Evolutionary conservation across 2,113 vertebrate species (phyloP).

Genomic region (Cochlearius cochlearius): DNA sequence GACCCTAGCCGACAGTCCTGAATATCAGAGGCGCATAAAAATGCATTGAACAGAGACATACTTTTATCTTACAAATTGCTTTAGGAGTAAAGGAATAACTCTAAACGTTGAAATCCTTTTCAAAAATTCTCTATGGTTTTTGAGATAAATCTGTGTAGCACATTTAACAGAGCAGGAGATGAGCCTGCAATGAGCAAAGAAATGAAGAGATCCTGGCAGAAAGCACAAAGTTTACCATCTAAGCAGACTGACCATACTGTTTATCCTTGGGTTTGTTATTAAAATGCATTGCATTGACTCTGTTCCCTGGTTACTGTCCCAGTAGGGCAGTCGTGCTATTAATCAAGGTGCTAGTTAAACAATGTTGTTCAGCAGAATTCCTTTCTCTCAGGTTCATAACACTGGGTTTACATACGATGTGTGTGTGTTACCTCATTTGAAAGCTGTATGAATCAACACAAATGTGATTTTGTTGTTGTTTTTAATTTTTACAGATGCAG

Average conservation of each 20-base stretch:
- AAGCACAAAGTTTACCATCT: conserved; percentile 12
- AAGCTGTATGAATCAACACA: conserved; percentile 4
- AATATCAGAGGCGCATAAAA: conserved; percentile 41
- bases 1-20: conserved; percentile 38
- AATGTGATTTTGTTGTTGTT: conserved; percentile 37
- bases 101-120: conserved; percentile 28
- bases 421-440: not conserved
- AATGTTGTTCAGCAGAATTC: conserved; percentile 22
- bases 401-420: not conserved
- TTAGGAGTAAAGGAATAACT: conserved; percentile 52
- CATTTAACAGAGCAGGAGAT: conserved; percentile 36
- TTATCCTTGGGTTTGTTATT: conserved; percentile 47
- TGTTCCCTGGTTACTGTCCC: conserved; percentile 49
- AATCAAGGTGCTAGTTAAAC: conserved; percentile 62
- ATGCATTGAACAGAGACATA: conserved; percentile 42
- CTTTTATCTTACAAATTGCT: conserved; percentile 65
- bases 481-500: conserved; percentile 89
- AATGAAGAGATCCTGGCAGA: conserved; percentile 39
- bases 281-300: conserved; percentile 41
- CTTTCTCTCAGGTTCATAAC: conserved; percentile 8
- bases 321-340: conserved; percentile 38
- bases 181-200: conserved; percentile 18
- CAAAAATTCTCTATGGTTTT: conserved; percentile 42
- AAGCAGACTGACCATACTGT: conserved; percentile 14
- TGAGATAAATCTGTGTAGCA: conserved; percentile 41